Percentiles rank a stretch among this genome's conserved stretches.
These are phyloP conservation scores for Spodoptera littoralis DNA, from an alignment of 2,888 invertebrate genomes.

Conservation along the genomic window DNA sequence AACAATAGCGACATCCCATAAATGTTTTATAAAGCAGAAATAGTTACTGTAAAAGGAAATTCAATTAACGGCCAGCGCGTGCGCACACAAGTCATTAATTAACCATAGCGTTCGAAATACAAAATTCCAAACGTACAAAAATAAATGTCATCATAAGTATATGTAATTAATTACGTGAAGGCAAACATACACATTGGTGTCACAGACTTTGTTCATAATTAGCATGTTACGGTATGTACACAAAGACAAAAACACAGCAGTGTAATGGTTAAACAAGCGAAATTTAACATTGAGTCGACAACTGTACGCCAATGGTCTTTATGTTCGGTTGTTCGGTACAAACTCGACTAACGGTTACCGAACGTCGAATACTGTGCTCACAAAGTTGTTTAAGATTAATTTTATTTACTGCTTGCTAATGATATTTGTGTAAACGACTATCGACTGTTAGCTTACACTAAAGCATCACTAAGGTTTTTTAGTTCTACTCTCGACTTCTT, in stretches of 20 bases:
- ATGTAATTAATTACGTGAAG: slow-evolving; percentile 61
- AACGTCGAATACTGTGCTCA: slow-evolving; percentile 30
- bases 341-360: slow-evolving; percentile 52
- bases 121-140: slow-evolving; percentile 32
- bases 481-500: slow-evolving; percentile 18
- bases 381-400: slow-evolving; percentile 37
- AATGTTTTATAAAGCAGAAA: slow-evolving; percentile 22
- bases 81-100: slow-evolving; percentile 29
- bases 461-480: slow-evolving; percentile 21
- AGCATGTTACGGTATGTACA: slow-evolving; percentile 67
- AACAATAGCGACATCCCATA: slow-evolving; percentile 15
- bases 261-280: slow-evolving; percentile 67
- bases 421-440: slow-evolving; percentile 31
- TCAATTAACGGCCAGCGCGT: slow-evolving; percentile 25
- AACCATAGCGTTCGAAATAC: slow-evolving; percentile 28
- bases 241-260: slow-evolving; percentile 63
- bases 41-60: slow-evolving; percentile 25
- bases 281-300: slow-evolving; percentile 65
- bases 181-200: slow-evolving; percentile 57
- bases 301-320: slow-evolving; percentile 53
- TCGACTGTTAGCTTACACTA: slow-evolving; percentile 26
- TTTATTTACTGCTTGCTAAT: slow-evolving; percentile 41
- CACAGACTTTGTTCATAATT: slow-evolving; percentile 73
- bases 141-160: slow-evolving; percentile 44
- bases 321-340: slow-evolving; percentile 28